phyloP scores from a whole-genome alignment of 1,140 invertebrate genomes.

The Ericerus pela region DNA sequence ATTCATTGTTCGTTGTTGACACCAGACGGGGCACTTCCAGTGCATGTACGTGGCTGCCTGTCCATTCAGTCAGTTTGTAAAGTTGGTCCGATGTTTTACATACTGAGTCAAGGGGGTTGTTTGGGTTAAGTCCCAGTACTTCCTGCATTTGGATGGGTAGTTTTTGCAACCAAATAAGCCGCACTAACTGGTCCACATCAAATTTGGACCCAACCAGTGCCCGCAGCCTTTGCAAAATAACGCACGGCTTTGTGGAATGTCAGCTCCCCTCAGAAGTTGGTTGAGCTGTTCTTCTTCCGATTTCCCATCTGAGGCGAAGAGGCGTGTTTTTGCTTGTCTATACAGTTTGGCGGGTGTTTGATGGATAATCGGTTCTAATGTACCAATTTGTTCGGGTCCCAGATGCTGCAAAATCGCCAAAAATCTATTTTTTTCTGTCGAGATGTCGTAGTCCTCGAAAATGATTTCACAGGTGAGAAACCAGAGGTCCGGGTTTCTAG shows the following conservation, averaged over 20 bases:
- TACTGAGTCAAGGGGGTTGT: neutral
- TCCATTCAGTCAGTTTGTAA: neutral
- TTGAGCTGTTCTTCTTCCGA: neutral
- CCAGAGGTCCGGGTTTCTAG: neutral
- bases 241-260: neutral
- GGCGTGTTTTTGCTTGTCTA: neutral
- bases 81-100: neutral
- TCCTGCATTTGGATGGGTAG: neutral
- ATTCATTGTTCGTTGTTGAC: no score
- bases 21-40: no score
- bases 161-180: neutral
- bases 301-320: neutral
- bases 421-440: neutral
- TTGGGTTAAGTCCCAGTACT: neutral
- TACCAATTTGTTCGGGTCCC: neutral
- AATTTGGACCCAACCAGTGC: neutral
- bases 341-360: neutral
- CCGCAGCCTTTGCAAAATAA: neutral
- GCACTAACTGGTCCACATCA: neutral
- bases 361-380: neutral
- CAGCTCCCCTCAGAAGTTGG: neutral
- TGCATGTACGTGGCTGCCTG: no score
- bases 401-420: no score
- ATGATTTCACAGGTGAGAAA: neutral
- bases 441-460: neutral